A percentile compares a stretch with the other conserved stretches of the same genome.
Conservation (phyloP, 1,140 invertebrate species). For the Hormaphis cornu region DNA sequence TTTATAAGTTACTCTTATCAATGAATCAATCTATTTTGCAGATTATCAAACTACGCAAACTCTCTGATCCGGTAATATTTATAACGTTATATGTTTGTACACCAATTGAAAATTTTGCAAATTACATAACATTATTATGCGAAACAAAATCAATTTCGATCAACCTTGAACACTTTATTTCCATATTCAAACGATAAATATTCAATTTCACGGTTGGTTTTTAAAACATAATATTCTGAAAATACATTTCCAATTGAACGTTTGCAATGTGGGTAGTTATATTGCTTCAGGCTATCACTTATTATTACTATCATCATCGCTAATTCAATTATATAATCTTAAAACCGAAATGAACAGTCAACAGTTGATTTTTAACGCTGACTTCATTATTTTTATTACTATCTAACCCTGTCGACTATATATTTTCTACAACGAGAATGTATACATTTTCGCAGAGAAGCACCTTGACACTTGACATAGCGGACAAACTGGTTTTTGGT, state of each 20-base stretch:
- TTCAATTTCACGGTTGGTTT: constrained; percentile 6
- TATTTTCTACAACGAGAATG: neutral
- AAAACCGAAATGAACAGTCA: no score
- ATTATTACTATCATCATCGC: neutral
- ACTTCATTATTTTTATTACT: neutral
- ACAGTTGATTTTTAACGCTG: neutral
- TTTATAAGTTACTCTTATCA: no score
- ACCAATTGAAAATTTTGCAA: no score
- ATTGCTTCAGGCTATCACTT: neutral
- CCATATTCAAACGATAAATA: constrained; percentile 23
- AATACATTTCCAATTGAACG: neutral
- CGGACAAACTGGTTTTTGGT: constrained; percentile 8
- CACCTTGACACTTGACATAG: constrained; percentile 21
- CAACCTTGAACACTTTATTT: constrained; percentile 4
- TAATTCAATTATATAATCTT: neutral
- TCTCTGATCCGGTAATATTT: no score
- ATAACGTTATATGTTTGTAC: no score
- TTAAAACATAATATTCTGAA: neutral
- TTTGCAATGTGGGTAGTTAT: no score
- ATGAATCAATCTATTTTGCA: no score
- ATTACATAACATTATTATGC: no score
- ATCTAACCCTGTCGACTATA: neutral
- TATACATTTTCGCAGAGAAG: neutral
- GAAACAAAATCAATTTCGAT: neutral
- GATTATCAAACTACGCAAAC: no score